A percentile compares a stretch with the other conserved stretches of the same genome.
Conservation (phyloP, 2,888 invertebrate genomes). For the Tenthredo livida region DNA sequence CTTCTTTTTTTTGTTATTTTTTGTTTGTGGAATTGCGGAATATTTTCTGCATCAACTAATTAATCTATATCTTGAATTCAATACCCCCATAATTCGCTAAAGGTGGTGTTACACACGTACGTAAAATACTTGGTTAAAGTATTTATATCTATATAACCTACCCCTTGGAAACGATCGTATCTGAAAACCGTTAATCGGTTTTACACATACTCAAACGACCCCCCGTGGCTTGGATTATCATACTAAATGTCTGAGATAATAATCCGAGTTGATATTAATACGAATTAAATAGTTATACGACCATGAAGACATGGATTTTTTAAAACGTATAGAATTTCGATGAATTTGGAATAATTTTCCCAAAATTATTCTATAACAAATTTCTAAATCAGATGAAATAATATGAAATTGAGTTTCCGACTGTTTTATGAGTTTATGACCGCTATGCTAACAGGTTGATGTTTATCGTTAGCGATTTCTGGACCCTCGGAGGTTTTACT, state of each 20-base stretch:
- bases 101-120: background rate
- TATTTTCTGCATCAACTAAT: background rate
- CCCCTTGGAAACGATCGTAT: conserved; percentile 10
- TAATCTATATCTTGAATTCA: background rate
- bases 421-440: background rate
- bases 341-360: background rate
- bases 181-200: conserved; percentile 46
- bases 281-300: background rate
- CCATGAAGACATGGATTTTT: background rate
- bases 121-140: background rate
- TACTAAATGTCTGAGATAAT: conserved; percentile 2
- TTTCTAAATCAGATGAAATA: background rate
- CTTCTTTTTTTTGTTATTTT: background rate
- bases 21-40: background rate
- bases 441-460: background rate
- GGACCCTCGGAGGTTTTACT: conserved; percentile 9
- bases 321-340: background rate
- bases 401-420: no score
- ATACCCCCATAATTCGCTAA: background rate
- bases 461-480: conserved; percentile 15
- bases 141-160: background rate
- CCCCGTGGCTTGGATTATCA: background rate
- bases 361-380: no score
- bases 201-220: conserved; percentile 17
- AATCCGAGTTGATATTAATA: background rate